phyloP scores from a whole-genome alignment of 53 echinoderm and acorn worm genomes.

The Arbacia lixula region DNA sequence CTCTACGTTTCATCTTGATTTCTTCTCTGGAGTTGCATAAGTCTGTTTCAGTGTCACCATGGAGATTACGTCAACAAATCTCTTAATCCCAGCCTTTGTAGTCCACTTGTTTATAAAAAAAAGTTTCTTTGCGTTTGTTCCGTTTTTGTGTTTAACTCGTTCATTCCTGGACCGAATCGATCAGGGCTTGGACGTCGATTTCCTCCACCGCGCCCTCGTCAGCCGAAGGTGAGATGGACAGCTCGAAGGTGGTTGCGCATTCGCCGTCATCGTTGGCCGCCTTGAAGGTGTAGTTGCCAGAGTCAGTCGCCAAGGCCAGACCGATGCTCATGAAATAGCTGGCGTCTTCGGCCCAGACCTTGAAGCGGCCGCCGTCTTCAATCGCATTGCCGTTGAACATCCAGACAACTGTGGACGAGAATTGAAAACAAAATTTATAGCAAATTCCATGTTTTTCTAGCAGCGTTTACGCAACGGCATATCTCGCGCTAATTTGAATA shows the following conservation, averaged over 20 bases:
- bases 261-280: constrained; percentile 85
- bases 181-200: constrained; percentile 76
- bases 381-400: constrained; percentile 72
- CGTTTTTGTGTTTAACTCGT: not conserved
- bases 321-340: constrained; percentile 81
- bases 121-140: not conserved
- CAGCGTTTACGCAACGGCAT: too few relatives aligned
- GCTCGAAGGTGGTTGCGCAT: constrained; percentile 79
- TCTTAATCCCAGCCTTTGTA: not conserved
- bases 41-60: not conserved
- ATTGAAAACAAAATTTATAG: too few relatives aligned
- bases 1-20: constrained; percentile 43
- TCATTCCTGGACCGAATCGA: constrained; percentile 78
- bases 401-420: constrained; percentile 94
- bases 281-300: constrained; percentile 74
- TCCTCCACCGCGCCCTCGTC: constrained; percentile 62
- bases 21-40: constrained; percentile 32
- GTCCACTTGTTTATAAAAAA: constrained; percentile 5
- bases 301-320: constrained; percentile 82
- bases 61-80: too few relatives aligned
- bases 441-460: too few relatives aligned
- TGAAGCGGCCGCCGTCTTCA: constrained; percentile 91
- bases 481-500: too few relatives aligned
- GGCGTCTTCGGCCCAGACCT: constrained; percentile 65
- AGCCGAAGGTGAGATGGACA: constrained; percentile 65